Evolutionary conservation across 2,888 invertebrate genomes (phyloP), one percentile per base, ranked within the genome.

Genomic region (Spisula subtruncata): DNA sequence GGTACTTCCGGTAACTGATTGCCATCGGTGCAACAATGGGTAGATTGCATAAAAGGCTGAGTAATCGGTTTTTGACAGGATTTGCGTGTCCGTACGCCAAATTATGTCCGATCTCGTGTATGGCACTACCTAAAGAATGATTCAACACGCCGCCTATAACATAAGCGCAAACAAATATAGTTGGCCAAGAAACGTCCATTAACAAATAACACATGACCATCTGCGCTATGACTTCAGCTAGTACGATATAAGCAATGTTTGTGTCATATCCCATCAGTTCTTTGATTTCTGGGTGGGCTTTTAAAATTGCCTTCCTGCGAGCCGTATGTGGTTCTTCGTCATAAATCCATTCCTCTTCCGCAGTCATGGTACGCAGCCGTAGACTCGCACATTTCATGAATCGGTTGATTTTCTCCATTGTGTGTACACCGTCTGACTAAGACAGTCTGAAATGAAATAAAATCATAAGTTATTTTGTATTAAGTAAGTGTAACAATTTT

Each of bases 261-360:
- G 95, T 94, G 89, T 97, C 96, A 85, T 95, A 95, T 20, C 96
- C 96, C 96, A 97, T 97, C 20, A 97, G 94, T 66, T 95, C 94
- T 90, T 97, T 97, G 35, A 97, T 96, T 92, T 97, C 95, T 8
- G 97, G 97, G 89, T 97, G 95, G 89, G 96, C 96, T 83, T 94
- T 94, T 96, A 99, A 97, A 96, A 99, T 99, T 94, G 98, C 97
- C 97, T 98, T 98, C 91, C 99, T 97, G 88, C 99, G 98, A 90
- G 98, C 98, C 4, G 99, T 99, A 97, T 99, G 99, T 1, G 99
- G 99, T 96, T 99, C 99, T 96, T 99, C 99, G 0, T 98, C 98
- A 96, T 98, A 98, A 54, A 98, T 98, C 99, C 99, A 99, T 96
- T 99, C 96, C 56, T 96, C 96, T 16, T 95, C 95, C 0, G 91